Conservation (phyloP, 2,113 vertebrate genomes). For the Menura novaehollandiae region DNA sequence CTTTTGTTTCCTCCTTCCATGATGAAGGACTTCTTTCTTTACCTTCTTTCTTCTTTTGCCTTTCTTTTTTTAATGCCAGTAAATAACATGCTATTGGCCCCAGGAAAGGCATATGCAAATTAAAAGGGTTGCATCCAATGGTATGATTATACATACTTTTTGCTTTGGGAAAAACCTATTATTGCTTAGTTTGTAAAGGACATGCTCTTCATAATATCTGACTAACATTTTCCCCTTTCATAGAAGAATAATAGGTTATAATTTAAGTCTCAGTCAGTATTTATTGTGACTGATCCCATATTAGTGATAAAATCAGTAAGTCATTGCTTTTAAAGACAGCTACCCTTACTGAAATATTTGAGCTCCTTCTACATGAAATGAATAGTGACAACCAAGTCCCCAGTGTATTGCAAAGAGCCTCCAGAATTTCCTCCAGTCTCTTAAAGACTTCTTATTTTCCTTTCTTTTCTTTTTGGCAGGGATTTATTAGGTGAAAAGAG, state of each 20-base stretch:
- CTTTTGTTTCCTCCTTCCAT: not conserved
- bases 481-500: slow-evolving; percentile 32
- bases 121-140: not conserved
- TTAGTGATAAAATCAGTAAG: not conserved
- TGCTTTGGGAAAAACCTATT: not conserved
- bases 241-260: not conserved
- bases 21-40: not conserved
- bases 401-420: not conserved
- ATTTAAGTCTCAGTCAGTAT: slow-evolving; percentile 15
- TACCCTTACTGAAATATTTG: not conserved
- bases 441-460: not conserved
- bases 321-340: not conserved
- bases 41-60: not conserved
- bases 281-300: slow-evolving; percentile 12
- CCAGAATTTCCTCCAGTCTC: not conserved
- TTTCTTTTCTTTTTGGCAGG: not conserved
- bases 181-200: not conserved
- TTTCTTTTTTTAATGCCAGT: not conserved
- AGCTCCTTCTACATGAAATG: not conserved
- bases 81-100: not conserved
- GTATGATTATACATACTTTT: not conserved
- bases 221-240: not conserved
- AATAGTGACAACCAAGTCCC: slow-evolving; percentile 18
- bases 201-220: not conserved
- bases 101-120: not conserved